Evolutionary conservation across 2,888 invertebrate genomes (phyloP).

Genomic region (Drosophila anomalata): DNA sequence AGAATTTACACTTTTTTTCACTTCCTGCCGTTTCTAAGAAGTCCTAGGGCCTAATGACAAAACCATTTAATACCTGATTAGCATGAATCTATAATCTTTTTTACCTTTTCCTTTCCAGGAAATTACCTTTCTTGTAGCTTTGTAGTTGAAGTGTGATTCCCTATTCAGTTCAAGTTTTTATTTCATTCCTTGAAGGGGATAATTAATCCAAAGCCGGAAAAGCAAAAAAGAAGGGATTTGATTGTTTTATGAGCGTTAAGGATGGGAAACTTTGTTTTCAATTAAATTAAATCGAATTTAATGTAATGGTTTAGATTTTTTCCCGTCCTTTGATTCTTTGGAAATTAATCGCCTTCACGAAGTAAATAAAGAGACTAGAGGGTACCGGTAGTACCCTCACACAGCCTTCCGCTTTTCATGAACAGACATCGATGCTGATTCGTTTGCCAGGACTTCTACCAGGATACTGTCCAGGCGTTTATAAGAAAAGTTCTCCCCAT

Average conservation of each 20-base stretch:
- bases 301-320: background rate
- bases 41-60: constrained; percentile 2
- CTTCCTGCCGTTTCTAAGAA: background rate
- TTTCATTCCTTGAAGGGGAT: background rate
- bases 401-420: constrained; percentile 32
- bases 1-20: background rate
- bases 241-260: background rate
- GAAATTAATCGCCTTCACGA: background rate
- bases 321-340: background rate
- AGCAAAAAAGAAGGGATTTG: background rate
- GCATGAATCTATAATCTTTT: constrained; percentile 6
- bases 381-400: background rate
- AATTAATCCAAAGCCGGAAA: background rate
- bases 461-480: constrained; percentile 23
- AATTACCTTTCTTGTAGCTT: background rate
- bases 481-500: constrained; percentile 36
- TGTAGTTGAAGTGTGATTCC: background rate
- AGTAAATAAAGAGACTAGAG: background rate
- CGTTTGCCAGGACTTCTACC: constrained; percentile 14
- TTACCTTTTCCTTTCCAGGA: background rate
- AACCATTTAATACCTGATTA: constrained; percentile 19
- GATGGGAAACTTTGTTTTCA: background rate
- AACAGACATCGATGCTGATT: constrained; percentile 36
- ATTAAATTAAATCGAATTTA: background rate
- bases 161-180: background rate